Evolutionary conservation across 2,797 vertebrate genomes (phyloP), one percentile per base, ranked within the genome.

Genomic region (Myotis vivesi): DNA sequence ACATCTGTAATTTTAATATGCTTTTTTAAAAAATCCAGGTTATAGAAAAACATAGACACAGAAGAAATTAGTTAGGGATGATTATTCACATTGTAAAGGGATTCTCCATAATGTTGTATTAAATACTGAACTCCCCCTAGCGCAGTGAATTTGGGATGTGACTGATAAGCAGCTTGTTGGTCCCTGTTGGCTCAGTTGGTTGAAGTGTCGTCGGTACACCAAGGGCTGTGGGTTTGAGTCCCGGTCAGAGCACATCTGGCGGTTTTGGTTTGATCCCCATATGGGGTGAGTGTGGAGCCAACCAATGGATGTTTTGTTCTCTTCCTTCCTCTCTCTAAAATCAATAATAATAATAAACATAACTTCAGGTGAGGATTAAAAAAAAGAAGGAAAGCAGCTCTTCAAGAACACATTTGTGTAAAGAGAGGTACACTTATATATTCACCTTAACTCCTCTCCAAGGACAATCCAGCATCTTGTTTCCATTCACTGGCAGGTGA

Each of bases 1-100:
- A 94, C 77, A 76, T 82, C 46, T 90, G 28, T 91, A 75, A 76
- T 75, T 93, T 94, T 77, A 92, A 81, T 53, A 19, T 28, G 51
- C 49, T 64, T 79, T 51, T 16, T 1, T 17, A 51, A 23, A 19
- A 92, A 91, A 87, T 75, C 22, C 44, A 91, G 10, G 13, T 55
- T 71, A 83, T 51, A 89, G 75, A 46, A 75, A 94, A 95, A 87
- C 5, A 86, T 12, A 72, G 88, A 91, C 49, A 80, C 17, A 83
- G 72, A 91, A 84, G 44, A 91, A 94, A 94, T 69, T 57, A 83
- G 82, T 94, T 79, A 84, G 30, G 93, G 30, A 87, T 4, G 44
- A 75, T 53, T 71, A 75, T 96, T 97, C 94, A 96, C 97, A 97
- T 96, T 92, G 38, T 83, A 59, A 92, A 96, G 95, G 95, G 91